Conservation (phyloP, 1,140 invertebrate species). For the Planococcus citri region DNA sequence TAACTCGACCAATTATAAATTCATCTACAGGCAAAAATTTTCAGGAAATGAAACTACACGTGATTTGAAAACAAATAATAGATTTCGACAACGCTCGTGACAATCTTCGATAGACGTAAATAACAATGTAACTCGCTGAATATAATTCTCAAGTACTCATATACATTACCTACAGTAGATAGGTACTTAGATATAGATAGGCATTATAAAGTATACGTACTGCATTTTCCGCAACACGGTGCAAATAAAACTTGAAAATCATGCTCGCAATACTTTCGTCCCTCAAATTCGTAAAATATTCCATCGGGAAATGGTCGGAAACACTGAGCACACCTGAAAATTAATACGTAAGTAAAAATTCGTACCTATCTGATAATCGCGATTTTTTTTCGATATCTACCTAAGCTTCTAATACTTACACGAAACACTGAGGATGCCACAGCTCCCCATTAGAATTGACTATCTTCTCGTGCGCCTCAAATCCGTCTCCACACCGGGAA, state of each 20-base stretch:
- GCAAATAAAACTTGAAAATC: conserved; percentile 98
- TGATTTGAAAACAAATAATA: neutral
- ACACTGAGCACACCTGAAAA: conserved; percentile 88
- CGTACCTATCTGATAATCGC: neutral
- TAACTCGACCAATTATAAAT: conserved; percentile 94
- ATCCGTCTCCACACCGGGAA: conserved; percentile 84
- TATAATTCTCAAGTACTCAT: too few species aligned
- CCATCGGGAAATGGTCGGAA: conserved; percentile 96
- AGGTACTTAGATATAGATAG: too few species aligned
- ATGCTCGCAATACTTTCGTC: conserved; percentile 97
- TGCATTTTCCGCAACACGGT: conserved; percentile 94
- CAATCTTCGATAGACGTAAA: too few species aligned
- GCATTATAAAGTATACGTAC: too few species aligned
- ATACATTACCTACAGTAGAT: too few species aligned
- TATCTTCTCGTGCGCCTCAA: conserved; percentile 92
- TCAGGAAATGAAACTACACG: conserved; percentile 21
- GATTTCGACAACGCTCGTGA: too few species aligned
- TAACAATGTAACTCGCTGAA: too few species aligned
- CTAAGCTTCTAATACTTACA: conserved; percentile 54
- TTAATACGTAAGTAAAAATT: neutral
- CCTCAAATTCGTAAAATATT: conserved; percentile 98
- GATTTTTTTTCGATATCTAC: neutral
- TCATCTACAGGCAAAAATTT: conserved; percentile 47
- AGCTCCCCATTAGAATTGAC: conserved; percentile 96
- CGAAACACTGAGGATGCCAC: conserved; percentile 98